Evolutionary conservation across 2,797 vertebrate species (phyloP).

Genomic region (Vultur gryphus): DNA sequence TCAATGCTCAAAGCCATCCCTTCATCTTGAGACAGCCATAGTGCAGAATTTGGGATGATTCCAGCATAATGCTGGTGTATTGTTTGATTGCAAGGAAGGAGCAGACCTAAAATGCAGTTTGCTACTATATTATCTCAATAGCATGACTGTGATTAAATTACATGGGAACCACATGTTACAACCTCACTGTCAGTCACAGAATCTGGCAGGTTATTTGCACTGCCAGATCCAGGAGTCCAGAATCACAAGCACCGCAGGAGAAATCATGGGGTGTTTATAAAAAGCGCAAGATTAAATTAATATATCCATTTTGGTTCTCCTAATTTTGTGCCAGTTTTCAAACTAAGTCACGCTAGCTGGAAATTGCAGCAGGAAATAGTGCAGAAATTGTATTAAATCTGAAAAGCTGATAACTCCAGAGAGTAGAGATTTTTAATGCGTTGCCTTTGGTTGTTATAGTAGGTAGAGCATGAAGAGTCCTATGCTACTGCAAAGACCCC

Average conservation of each 20-base stretch:
- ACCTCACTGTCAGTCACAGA: background rate
- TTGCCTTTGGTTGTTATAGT: background rate
- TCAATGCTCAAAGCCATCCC: background rate
- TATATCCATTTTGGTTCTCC: background rate
- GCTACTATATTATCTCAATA: background rate
- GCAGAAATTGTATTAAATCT: background rate
- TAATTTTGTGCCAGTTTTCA: background rate
- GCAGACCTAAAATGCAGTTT: background rate
- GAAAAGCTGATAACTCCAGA: background rate
- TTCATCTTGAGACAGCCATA: background rate
- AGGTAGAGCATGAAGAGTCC: background rate
- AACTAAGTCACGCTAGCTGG: background rate
- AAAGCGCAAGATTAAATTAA: background rate
- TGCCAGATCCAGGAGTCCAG: background rate
- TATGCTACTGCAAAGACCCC: background rate
- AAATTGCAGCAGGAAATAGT: background rate
- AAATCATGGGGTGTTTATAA: background rate
- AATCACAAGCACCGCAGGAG: background rate
- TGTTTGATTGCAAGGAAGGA: background rate
- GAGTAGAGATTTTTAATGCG: background rate
- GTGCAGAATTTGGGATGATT: background rate
- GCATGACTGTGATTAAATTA: background rate
- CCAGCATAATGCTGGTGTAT: background rate
- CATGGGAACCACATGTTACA: background rate
- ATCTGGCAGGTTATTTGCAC: background rate